A percentile compares a stretch with the other conserved stretches of the same genome.
Evolutionary conservation across 92 coral and sea anemone genomes (phyloP).

Genomic region (Desmophyllum pertusum): DNA sequence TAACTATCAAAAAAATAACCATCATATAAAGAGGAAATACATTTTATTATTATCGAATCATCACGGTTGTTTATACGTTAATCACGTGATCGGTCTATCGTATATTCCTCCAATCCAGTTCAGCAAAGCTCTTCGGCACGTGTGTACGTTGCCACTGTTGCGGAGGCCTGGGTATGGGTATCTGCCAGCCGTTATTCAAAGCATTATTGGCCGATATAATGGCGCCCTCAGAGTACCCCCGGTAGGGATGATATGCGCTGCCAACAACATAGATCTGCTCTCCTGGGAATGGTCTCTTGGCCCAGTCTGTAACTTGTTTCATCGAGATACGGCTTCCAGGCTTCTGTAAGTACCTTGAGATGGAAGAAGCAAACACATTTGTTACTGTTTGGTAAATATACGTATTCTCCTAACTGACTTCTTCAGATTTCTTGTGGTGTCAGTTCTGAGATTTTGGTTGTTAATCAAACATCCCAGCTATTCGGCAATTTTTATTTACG

Average conservation of each 20-base stretch:
- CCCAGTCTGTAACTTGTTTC: slow-evolving; percentile 45
- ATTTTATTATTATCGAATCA: neutral
- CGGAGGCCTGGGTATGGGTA: slow-evolving; percentile 28
- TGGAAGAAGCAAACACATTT: no score
- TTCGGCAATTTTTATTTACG: no score
- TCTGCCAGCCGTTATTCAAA: slow-evolving; percentile 39
- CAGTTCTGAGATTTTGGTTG: no score
- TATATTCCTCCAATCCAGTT: slow-evolving; percentile 40
- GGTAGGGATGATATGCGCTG: slow-evolving; percentile 46
- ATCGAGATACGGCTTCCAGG: slow-evolving; percentile 39
- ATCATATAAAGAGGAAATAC: neutral
- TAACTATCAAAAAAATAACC: neutral
- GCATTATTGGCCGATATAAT: slow-evolving; percentile 46
- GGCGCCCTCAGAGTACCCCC: slow-evolving; percentile 52
- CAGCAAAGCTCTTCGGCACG: slow-evolving; percentile 5
- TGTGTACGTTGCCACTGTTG: neutral
- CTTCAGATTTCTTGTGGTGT: no score
- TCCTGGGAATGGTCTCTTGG: slow-evolving; percentile 31
- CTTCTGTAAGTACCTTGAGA: slow-evolving; percentile 31
- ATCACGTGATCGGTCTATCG: slow-evolving; percentile 17
- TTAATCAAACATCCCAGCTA: no score
- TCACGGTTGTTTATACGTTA: neutral
- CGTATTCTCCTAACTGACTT: no score
- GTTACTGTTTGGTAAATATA: no score
- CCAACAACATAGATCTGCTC: slow-evolving; percentile 33